A percentile compares a stretch with the other conserved stretches of the same genome.
Conservation (phyloP, 1,140 invertebrate species). For the Centruroides sculpturatus region DNA sequence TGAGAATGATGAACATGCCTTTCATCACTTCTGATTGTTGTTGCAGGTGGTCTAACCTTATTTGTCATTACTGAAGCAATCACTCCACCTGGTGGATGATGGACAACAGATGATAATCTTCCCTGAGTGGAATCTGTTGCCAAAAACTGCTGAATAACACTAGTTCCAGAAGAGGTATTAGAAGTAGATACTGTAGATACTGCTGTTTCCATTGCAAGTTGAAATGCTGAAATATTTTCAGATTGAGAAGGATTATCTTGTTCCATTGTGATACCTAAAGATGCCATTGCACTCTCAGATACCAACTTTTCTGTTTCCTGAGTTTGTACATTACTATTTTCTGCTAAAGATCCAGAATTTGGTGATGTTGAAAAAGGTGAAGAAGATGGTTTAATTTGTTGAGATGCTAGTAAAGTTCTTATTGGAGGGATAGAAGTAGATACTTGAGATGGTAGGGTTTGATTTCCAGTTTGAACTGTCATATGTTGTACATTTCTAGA, state of each 20-base stretch:
- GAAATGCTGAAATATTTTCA: background rate
- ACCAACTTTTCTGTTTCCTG: background rate
- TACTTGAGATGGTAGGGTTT: too few species aligned
- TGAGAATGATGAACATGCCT: too few species aligned
- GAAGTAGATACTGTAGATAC: background rate
- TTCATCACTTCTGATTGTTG: slow-evolving; percentile 5
- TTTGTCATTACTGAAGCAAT: slow-evolving; percentile 12
- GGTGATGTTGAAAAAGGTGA: too few species aligned
- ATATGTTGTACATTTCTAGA: too few species aligned
- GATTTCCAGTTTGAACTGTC: too few species aligned
- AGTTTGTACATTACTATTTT: too few species aligned
- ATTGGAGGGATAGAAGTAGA: too few species aligned
- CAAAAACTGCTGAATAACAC: slow-evolving; percentile 14
- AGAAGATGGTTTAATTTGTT: too few species aligned
- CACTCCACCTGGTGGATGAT: slow-evolving; percentile 7
- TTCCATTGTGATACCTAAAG: background rate
- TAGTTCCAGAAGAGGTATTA: slow-evolving; percentile 10
- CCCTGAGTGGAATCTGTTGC: slow-evolving; percentile 3
- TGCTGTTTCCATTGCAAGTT: background rate
- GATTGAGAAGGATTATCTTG: background rate
- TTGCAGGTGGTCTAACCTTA: slow-evolving; percentile 1
- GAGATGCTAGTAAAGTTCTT: too few species aligned
- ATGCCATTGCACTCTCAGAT: background rate
- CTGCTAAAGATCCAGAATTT: too few species aligned
- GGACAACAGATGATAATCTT: slow-evolving; percentile 3